phyloP scores from a whole-genome alignment of 2,888 invertebrate species.

The Morpho deidamia region DNA sequence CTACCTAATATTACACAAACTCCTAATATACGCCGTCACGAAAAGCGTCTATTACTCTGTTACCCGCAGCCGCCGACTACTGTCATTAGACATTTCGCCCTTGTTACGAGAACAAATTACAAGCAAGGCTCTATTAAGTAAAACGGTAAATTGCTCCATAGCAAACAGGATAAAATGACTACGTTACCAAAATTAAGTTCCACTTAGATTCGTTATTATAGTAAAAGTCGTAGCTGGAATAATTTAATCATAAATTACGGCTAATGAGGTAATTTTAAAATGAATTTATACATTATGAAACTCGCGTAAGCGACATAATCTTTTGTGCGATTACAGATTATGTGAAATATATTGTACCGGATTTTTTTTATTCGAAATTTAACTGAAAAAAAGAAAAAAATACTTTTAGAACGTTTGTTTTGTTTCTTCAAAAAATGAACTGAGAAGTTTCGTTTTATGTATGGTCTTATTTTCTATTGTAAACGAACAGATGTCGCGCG shows the following conservation, averaged over 20 bases:
- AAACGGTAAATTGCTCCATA: conserved; percentile 24
- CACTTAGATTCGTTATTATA: neutral
- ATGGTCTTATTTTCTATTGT: conserved; percentile 16
- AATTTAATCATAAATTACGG: no score
- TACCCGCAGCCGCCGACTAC: conserved; percentile 40
- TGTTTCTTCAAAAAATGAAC: conserved; percentile 17
- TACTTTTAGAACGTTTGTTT: conserved; percentile 15
- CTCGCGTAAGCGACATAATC: no score
- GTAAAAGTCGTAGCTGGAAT: no score
- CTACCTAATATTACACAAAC: conserved; percentile 35
- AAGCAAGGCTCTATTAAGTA: conserved; percentile 37
- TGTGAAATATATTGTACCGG: no score
- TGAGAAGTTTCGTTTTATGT: conserved; percentile 9
- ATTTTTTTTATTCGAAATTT: no score
- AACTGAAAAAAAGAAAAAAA: no score
- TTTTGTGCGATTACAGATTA: no score
- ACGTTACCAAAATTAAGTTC: conserved; percentile 9
- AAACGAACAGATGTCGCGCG: conserved; percentile 85
- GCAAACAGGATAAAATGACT: conserved; percentile 13
- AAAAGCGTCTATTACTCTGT: conserved; percentile 56
- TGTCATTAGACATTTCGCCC: conserved; percentile 44
- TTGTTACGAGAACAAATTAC: conserved; percentile 46
- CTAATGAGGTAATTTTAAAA: no score
- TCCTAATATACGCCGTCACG: conserved; percentile 50
- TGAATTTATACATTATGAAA: no score